phyloP scores from a whole-genome alignment of 1,140 invertebrate genomes.

The Drosophila gunungcola region DNA sequence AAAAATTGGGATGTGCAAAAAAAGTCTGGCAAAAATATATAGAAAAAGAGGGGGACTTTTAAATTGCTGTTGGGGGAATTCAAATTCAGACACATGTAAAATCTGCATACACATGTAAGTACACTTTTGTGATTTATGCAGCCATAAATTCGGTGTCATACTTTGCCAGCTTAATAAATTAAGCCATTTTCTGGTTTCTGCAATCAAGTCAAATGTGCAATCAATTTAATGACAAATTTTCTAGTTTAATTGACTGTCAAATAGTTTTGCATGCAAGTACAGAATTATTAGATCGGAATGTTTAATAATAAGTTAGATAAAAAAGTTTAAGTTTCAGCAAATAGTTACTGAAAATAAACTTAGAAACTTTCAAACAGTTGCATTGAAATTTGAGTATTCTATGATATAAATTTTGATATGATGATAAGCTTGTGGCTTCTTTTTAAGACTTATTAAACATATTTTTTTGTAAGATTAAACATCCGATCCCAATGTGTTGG shows the following conservation, averaged over 20 bases:
- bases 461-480: too few species aligned
- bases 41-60: conserved; percentile 13
- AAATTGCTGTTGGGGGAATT: conserved; percentile 39
- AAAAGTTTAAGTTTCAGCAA: too few species aligned
- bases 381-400: too few species aligned
- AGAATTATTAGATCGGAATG: too few species aligned
- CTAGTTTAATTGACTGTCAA: conserved; percentile 13
- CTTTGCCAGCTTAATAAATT: conserved; percentile 32
- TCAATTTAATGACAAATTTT: conserved; percentile 28
- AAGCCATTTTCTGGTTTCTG: conserved; percentile 9
- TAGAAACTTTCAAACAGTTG: too few species aligned
- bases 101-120: conserved; percentile 46
- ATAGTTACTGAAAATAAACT: too few species aligned
- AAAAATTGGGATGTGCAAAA: conserved; percentile 19
- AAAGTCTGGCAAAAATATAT: background rate
- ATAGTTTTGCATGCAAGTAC: background rate
- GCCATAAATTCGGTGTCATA: conserved; percentile 41
- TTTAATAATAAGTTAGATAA: too few species aligned
- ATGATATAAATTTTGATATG: too few species aligned
- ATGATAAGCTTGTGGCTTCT: too few species aligned
- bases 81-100: conserved; percentile 44
- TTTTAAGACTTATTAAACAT: too few species aligned
- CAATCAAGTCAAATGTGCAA: conserved; percentile 11
- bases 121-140: conserved; percentile 36
- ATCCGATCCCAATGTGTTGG: background rate